These are phyloP conservation scores for Hoplodrina blanda DNA, from an alignment of 2,888 invertebrate species.

Conservation along the genomic window DNA sequence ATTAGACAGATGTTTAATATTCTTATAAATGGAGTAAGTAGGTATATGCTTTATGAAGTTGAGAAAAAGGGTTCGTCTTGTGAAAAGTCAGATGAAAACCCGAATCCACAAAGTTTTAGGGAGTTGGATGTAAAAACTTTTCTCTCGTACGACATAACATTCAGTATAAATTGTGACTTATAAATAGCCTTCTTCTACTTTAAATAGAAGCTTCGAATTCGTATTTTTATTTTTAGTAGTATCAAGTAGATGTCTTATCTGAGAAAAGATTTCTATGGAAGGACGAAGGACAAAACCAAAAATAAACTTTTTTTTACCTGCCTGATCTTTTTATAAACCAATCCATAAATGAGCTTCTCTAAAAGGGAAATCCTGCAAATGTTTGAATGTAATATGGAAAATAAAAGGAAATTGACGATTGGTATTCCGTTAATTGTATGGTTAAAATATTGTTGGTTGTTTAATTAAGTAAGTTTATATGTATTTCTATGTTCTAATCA, in stretches of 20 bases:
- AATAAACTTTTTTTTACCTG: too few species aligned
- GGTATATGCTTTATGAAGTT: slow-evolving; percentile 10
- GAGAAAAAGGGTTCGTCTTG: slow-evolving; percentile 13
- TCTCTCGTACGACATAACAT: slow-evolving; percentile 9
- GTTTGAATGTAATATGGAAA: too few species aligned
- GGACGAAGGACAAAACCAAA: too few species aligned
- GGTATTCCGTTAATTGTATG: too few species aligned
- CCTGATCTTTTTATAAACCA: too few species aligned
- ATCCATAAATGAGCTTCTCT: too few species aligned
- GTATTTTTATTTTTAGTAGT: not conserved
- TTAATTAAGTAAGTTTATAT: too few species aligned
- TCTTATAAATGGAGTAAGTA: not conserved
- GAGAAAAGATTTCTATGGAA: not conserved
- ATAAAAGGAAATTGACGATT: too few species aligned
- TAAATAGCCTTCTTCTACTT: slow-evolving; percentile 2
- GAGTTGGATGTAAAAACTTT: slow-evolving; percentile 31
- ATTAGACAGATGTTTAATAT: not conserved
- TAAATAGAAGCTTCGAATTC: not conserved
- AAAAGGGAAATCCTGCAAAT: too few species aligned
- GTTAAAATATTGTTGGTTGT: too few species aligned
- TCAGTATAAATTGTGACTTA: slow-evolving; percentile 19
- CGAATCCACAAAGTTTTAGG: slow-evolving; percentile 30
- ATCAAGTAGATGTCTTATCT: not conserved
- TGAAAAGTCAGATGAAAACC: slow-evolving; percentile 9
- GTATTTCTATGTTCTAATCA: too few species aligned